These are phyloP conservation scores for Phalera bucephala DNA, from an alignment of 2,888 invertebrate genomes.

Conservation along the genomic window DNA sequence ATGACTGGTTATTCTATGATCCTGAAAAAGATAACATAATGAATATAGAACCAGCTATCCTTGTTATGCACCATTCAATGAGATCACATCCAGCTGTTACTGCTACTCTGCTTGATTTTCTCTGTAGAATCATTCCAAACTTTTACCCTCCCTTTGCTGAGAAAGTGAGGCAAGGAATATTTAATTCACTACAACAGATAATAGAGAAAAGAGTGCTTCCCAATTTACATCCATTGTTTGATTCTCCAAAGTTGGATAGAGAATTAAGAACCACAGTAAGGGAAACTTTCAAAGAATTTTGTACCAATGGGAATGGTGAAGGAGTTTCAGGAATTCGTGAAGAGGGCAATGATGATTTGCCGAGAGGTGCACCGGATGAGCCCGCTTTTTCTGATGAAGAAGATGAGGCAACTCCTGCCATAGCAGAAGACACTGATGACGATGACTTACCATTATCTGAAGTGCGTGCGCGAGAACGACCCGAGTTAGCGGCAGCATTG, in stretches of 20 bases:
- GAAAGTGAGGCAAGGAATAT: constrained; percentile 91
- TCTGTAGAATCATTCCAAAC: constrained; percentile 94
- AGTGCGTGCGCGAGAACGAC: constrained; percentile 86
- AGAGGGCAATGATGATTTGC: constrained; percentile 67
- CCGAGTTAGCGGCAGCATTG: constrained; percentile 77
- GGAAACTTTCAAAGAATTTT: constrained; percentile 96
- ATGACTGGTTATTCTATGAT: constrained; percentile 97
- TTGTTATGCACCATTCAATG: constrained; percentile 97
- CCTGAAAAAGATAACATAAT: constrained; percentile 96
- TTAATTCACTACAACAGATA: constrained; percentile 92
- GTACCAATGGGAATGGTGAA: constrained; percentile 81
- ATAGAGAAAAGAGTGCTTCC: constrained; percentile 95
- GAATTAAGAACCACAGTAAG: constrained; percentile 92
- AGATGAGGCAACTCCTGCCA: constrained; percentile 81
- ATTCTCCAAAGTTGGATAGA: constrained; percentile 92
- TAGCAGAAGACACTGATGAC: constrained; percentile 86
- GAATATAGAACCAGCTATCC: constrained; percentile 97
- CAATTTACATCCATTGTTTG: constrained; percentile 93
- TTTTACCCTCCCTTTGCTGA: constrained; percentile 91
- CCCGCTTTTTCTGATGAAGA: constrained; percentile 94
- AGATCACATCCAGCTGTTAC: constrained; percentile 95
- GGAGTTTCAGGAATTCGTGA: constrained; percentile 75
- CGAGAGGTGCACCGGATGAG: constrained; percentile 83
- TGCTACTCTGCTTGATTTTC: constrained; percentile 94
- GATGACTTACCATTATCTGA: constrained; percentile 91